Percentiles rank a stretch among this genome's conserved stretches.
Evolutionary conservation across 1,140 invertebrate species (phyloP).

Genomic region (Theocolax elegans): DNA sequence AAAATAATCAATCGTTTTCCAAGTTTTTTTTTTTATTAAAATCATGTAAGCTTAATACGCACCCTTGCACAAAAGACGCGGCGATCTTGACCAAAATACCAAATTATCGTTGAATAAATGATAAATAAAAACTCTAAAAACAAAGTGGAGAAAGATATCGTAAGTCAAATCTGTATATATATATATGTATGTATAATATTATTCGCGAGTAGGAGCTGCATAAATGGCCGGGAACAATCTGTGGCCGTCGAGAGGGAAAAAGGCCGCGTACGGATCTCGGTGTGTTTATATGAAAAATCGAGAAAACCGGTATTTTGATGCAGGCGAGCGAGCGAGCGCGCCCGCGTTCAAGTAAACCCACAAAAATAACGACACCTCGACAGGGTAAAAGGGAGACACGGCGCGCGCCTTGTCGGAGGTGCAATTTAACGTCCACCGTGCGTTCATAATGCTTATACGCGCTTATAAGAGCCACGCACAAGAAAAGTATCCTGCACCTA

Average conservation of each 20-base stretch:
- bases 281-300: constrained; percentile 25
- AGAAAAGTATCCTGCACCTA: constrained; percentile 19
- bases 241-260: constrained; percentile 41
- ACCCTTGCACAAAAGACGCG: no score
- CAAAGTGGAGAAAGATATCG: no score
- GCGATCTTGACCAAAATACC: no score
- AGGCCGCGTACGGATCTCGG: not conserved
- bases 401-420: constrained; percentile 8
- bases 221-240: not conserved
- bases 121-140: no score
- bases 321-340: not conserved
- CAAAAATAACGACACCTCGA: constrained; percentile 29
- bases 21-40: no score
- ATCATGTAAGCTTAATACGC: no score
- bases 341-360: constrained; percentile 36
- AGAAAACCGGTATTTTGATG: constrained; percentile 34
- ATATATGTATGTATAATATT: no score
- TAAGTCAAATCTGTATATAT: no score
- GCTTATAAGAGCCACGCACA: not conserved
- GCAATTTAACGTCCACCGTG: constrained; percentile 17
- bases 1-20: no score
- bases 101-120: no score
- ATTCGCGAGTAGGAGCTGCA: not conserved
- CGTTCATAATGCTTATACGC: not conserved
- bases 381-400: not conserved